These are phyloP conservation scores for Priocnemis perturbator DNA, from an alignment of 2,888 invertebrate species.

Conservation along the genomic window DNA sequence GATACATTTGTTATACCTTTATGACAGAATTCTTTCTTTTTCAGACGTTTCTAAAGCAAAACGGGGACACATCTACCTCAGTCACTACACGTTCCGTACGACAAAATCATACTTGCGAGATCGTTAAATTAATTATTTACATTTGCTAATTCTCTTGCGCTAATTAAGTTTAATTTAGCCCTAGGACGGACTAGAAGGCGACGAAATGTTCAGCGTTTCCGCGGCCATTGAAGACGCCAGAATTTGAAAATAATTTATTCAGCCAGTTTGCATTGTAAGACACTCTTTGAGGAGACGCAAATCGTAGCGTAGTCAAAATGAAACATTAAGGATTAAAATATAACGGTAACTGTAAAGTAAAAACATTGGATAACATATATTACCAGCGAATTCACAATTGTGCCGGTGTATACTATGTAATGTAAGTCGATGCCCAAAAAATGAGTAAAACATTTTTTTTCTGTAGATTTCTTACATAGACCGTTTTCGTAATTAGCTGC, in stretches of 20 bases:
- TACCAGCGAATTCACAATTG: too few relatives aligned
- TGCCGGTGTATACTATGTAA: too few relatives aligned
- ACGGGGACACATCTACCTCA: slow-evolving; percentile 46
- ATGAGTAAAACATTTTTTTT: too few relatives aligned
- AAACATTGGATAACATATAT: too few relatives aligned
- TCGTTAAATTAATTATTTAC: slow-evolving; percentile 58
- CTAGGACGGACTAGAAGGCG: slow-evolving; percentile 55
- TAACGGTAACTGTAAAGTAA: too few relatives aligned
- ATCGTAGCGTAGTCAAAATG: slow-evolving; percentile 9
- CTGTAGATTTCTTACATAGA: too few relatives aligned
- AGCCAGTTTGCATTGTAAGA: slow-evolving; percentile 38
- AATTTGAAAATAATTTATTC: background rate
- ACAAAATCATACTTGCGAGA: slow-evolving; percentile 46
- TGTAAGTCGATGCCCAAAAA: too few relatives aligned
- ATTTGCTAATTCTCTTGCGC: slow-evolving; percentile 49
- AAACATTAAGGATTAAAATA: slow-evolving; percentile 4
- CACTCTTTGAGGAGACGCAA: slow-evolving; percentile 32
- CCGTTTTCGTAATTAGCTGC: too few relatives aligned
- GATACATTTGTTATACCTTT: background rate
- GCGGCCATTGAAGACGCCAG: background rate
- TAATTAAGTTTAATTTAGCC: slow-evolving; percentile 65
- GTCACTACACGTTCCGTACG: slow-evolving; percentile 55
- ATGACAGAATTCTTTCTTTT: background rate
- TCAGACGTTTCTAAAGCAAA: slow-evolving; percentile 29
- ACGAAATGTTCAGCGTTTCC: too few relatives aligned